Evolutionary conservation across 2,113 vertebrate genomes (phyloP).

Genomic region (Bujurquina vittata): DNA sequence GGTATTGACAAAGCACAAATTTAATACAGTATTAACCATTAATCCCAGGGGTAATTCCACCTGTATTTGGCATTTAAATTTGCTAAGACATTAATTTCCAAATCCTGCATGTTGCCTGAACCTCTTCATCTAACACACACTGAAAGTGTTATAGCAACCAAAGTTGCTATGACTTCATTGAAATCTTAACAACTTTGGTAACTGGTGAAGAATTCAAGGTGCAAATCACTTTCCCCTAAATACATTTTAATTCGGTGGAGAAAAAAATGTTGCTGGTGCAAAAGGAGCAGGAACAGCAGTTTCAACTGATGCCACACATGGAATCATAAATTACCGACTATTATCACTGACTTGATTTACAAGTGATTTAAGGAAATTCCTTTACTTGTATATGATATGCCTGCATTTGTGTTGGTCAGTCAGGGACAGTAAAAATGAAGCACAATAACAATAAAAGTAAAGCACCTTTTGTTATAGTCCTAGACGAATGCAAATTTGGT

Average conservation of each 20-base stretch:
- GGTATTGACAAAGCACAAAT: background rate
- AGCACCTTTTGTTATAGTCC: background rate
- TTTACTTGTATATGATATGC: background rate
- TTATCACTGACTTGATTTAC: background rate
- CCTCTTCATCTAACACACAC: conserved; percentile 2
- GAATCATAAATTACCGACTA: background rate
- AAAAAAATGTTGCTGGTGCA: background rate
- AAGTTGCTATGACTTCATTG: background rate
- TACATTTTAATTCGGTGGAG: background rate
- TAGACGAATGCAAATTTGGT: background rate
- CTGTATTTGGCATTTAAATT: background rate
- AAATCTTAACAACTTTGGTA: background rate
- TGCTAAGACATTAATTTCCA: background rate
- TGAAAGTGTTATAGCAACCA: background rate
- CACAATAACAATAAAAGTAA: background rate
- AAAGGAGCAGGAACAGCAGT: background rate
- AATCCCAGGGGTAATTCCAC: background rate
- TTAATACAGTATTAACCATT: background rate
- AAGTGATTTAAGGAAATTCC: background rate
- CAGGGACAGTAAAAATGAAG: conserved; percentile 43
- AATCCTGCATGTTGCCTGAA: background rate
- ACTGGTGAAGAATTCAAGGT: background rate
- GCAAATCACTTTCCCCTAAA: background rate
- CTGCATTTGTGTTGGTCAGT: background rate
- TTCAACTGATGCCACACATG: background rate